Conservation (phyloP, 2,888 invertebrate genomes). For the Andrena bicolor region DNA sequence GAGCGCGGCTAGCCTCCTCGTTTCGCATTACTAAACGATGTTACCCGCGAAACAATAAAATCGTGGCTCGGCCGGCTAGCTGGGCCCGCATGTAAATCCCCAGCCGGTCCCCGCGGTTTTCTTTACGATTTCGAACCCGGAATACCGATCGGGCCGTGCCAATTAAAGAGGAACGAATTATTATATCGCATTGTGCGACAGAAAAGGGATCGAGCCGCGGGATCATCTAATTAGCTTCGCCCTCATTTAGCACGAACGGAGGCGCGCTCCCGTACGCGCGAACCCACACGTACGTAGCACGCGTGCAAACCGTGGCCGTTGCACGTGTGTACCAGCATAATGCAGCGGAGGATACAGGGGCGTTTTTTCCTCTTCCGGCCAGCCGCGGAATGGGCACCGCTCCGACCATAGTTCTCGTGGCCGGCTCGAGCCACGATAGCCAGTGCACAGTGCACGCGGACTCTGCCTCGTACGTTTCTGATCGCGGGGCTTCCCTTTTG, state of each 20-base stretch:
- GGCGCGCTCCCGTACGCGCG: constrained; percentile 50
- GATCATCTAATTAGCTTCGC: constrained; percentile 64
- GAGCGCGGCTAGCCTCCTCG: not conserved
- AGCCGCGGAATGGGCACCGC: constrained; percentile 36
- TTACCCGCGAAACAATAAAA: constrained; percentile 37
- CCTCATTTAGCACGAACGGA: constrained; percentile 62
- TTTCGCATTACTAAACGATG: constrained; percentile 39
- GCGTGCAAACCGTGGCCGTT: constrained; percentile 18
- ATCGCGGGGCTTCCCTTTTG: constrained; percentile 66
- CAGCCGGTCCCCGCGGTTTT: constrained; percentile 26
- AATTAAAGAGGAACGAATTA: constrained; percentile 68
- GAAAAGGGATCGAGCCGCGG: constrained; percentile 59
- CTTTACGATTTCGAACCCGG: constrained; percentile 55
- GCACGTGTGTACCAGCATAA: constrained; percentile 34
- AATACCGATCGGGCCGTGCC: constrained; percentile 55
- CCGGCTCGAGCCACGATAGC: constrained; percentile 34
- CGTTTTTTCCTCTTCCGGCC: constrained; percentile 34
- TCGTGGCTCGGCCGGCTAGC: not conserved
- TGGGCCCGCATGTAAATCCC: constrained; percentile 27
- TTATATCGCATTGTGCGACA: constrained; percentile 68
- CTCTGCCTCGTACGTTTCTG: constrained; percentile 48
- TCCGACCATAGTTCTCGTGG: constrained; percentile 56
- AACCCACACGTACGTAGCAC: constrained; percentile 27
- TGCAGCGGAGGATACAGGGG: constrained; percentile 11
- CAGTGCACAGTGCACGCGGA: not conserved